Evolutionary conservation across 2,888 invertebrate genomes (phyloP), one percentile per base, ranked within the genome.

Genomic region (Horisme vitalbata): DNA sequence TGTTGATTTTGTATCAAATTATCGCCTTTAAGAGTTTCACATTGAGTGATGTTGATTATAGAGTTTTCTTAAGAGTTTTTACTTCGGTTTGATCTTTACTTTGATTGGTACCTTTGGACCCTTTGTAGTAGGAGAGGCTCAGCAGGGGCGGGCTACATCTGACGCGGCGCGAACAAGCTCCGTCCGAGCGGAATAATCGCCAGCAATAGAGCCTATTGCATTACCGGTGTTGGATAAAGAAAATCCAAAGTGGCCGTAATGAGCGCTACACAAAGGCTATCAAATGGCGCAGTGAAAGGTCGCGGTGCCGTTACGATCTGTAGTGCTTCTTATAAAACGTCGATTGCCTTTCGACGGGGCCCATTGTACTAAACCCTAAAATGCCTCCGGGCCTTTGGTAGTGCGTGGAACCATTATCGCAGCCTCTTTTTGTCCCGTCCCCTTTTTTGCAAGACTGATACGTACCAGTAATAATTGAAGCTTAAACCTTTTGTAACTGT

Each of bases 401-500:
- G 44, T 46, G 49, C 46, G 45, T 43, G 45, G 68, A 64, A 11
- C 75, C 75, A 83, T 85, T 83, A 81, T 79, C 81, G 70, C 74
- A 41, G 62, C 63, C 64, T 68, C 77, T 81, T 81, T 83, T 83
- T 82, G 79, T 74, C 65, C 67, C 55, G 61, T 67, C 75, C 72
- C 35, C 41, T 31, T 46, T 41, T 78, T 70, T 75, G 78, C 77
- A 77, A 77, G 78, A 83, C 79, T 80, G 84, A 86, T 83, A 84
- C 75, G 76, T 79, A 79, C 79, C 79, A 81, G 78, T 80, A 82
- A 83, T 83, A 79, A 84, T 86, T 84, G 84, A 72, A 72, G 75
- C 72, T 75, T 71, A 76, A 79, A 76, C 77, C 77, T 76, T 83
- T 83, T 82, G 55, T 52, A 30, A 51, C 46, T 65, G 64, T 63